These are phyloP conservation scores for Montipora foliosa DNA, from an alignment of 64 coral and sea anemone species.

Conservation along the genomic window DNA sequence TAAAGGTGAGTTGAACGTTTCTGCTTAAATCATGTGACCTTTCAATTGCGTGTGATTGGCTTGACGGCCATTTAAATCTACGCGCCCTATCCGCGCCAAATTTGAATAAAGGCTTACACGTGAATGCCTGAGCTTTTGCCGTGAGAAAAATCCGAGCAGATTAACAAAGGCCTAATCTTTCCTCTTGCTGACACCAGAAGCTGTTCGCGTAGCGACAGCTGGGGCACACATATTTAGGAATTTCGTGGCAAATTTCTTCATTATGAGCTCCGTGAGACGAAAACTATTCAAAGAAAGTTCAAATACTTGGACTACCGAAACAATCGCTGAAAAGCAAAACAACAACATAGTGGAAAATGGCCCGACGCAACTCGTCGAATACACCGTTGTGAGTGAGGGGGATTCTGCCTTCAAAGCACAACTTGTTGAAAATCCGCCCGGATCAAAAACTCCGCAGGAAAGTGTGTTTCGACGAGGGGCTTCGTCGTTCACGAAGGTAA, in stretches of 20 bases:
- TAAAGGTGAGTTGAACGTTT: not conserved
- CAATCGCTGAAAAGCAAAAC: conserved; percentile 38
- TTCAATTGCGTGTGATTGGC: conserved; percentile 17
- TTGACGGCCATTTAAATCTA: conserved; percentile 19
- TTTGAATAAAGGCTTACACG: conserved; percentile 40
- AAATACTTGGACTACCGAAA: conserved; percentile 44
- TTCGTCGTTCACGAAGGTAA: conserved; percentile 40
- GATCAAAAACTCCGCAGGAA: conserved; percentile 31
- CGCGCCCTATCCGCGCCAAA: conserved; percentile 21
- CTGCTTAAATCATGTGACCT: conserved; percentile 3
- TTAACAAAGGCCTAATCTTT: conserved; percentile 39
- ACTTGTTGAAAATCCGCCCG: conserved; percentile 24
- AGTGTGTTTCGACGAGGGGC: not conserved
- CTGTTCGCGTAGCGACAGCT: conserved; percentile 35
- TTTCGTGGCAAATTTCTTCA: not conserved
- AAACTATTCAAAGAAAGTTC: conserved; percentile 47
- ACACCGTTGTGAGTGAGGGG: conserved; percentile 32
- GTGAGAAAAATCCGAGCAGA: conserved; percentile 34
- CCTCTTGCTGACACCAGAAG: conserved; percentile 18
- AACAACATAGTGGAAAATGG: conserved; percentile 21
- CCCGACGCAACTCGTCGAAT: conserved; percentile 30
- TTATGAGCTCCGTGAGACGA: conserved; percentile 44
- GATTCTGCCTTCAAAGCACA: not conserved
- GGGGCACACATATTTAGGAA: conserved; percentile 14
- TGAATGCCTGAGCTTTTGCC: not conserved